phyloP scores from a whole-genome alignment of 1,140 invertebrate species.

The Drosophila nikananu region DNA sequence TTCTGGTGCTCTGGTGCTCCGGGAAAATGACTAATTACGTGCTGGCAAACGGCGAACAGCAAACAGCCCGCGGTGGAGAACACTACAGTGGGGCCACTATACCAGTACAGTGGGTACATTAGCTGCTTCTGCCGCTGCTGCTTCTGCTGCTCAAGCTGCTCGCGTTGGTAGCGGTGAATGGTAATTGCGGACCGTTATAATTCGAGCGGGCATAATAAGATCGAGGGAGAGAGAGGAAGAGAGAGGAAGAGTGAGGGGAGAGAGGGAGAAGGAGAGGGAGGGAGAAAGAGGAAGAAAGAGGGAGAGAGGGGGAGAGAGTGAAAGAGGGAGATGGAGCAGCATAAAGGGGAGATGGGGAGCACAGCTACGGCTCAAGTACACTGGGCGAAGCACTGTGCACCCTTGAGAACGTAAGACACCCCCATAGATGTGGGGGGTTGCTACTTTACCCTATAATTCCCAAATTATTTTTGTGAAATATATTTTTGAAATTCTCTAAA shows the following conservation, averaged over 20 bases:
- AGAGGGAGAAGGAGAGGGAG: too few relatives aligned
- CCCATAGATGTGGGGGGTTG: too few relatives aligned
- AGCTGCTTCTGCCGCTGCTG: constrained; percentile 32
- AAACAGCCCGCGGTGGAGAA: constrained; percentile 8
- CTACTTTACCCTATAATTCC: not conserved
- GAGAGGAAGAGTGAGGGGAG: too few relatives aligned
- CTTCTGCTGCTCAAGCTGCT: constrained; percentile 46
- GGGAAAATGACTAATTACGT: constrained; percentile 79
- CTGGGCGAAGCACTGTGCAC: not conserved
- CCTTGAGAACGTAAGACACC: too few relatives aligned
- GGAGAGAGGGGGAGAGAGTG: not conserved
- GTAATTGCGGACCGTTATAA: constrained; percentile 81
- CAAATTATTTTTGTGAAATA: not conserved
- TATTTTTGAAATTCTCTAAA: not conserved
- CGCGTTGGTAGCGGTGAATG: constrained; percentile 78
- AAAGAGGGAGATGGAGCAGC: too few relatives aligned
- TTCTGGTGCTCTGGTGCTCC: constrained; percentile 20
- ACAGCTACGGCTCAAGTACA: constrained; percentile 6
- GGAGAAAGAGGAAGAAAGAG: too few relatives aligned
- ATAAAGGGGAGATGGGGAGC: not conserved
- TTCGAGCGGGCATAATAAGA: constrained; percentile 80
- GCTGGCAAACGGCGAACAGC: constrained; percentile 21
- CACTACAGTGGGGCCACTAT: not conserved
- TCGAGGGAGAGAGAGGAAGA: constrained; percentile 6
- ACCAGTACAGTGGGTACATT: constrained; percentile 43